Conservation (phyloP, 2,113 vertebrate genomes). For the Strix aluco region DNA sequence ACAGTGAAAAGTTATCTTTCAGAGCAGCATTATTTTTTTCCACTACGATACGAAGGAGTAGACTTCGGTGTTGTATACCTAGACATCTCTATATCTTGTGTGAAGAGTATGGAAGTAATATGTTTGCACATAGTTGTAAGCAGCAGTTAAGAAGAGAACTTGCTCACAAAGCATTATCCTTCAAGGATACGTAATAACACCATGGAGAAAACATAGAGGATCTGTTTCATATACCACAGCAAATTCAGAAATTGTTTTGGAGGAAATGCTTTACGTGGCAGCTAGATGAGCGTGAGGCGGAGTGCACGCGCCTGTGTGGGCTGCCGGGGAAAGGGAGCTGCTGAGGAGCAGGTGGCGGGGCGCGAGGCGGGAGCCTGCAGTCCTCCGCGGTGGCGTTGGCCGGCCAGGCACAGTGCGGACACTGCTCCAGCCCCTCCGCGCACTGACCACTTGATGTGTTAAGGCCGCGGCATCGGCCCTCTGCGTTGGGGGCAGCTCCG, state of each 20-base stretch:
- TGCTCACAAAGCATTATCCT: neutral
- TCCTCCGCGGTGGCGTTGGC: fast-evolving
- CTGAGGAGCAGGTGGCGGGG: neutral
- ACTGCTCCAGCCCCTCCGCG: neutral
- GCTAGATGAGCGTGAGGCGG: neutral
- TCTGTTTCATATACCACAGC: neutral
- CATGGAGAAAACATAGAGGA: neutral
- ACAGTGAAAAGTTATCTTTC: neutral
- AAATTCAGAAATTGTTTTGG: neutral
- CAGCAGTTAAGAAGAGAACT: neutral
- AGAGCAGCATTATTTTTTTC: neutral
- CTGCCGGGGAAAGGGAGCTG: fast-evolving
- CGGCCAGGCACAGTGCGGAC: fast-evolving
- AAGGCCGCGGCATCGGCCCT: neutral
- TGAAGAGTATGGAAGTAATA: neutral
- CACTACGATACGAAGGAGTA: neutral
- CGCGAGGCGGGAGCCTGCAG: neutral
- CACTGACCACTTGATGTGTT: fast-evolving
- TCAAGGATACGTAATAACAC: fast-evolving
- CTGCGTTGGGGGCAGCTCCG: fast-evolving
- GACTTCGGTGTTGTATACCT: neutral
- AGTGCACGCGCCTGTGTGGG: neutral
- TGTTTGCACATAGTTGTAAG: neutral
- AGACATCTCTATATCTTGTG: neutral
- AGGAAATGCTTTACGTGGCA: neutral